Conservation (phyloP, 64 coral and sea anemone genomes). For the Porites australiensis region DNA sequence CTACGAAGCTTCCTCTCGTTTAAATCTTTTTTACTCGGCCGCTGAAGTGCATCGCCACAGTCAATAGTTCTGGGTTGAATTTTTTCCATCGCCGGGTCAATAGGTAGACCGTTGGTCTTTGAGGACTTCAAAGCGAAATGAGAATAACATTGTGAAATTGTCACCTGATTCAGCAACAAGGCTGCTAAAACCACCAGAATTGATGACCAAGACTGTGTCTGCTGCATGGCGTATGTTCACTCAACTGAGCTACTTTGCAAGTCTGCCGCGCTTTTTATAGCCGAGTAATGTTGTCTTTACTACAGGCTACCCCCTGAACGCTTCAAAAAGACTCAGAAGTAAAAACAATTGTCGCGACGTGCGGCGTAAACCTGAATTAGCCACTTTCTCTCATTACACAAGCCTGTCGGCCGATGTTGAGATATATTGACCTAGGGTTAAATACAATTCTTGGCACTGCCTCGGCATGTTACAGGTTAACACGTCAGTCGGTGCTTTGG, state of each 20-base stretch:
- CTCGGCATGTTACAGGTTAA: neutral
- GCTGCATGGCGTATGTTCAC: neutral
- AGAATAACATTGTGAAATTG: neutral
- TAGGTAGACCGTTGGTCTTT: neutral
- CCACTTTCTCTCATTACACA: conserved; percentile 34
- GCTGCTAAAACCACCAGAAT: neutral
- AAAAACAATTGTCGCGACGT: conserved; percentile 51
- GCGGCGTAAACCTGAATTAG: conserved; percentile 16
- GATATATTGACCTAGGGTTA: conserved; percentile 27
- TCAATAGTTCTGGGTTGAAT: conserved; percentile 21
- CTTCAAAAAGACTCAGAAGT: conserved; percentile 12
- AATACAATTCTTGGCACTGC: conserved; percentile 35
- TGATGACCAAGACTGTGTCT: neutral
- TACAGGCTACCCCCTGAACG: neutral
- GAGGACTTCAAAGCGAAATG: neutral
- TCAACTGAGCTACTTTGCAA: neutral
- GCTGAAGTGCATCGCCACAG: neutral
- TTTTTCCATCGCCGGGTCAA: neutral
- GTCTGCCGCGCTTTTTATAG: conserved; percentile 41
- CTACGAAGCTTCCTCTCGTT: conserved; percentile 20
- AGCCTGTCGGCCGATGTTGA: neutral
- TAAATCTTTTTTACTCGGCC: conserved; percentile 9
- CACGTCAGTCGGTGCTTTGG: too few relatives aligned
- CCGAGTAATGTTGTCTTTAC: conserved; percentile 22
- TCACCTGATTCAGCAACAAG: neutral